These are phyloP conservation scores for Remorina albescens DNA, from an alignment of 2,797 vertebrate species.

Conservation along the genomic window DNA sequence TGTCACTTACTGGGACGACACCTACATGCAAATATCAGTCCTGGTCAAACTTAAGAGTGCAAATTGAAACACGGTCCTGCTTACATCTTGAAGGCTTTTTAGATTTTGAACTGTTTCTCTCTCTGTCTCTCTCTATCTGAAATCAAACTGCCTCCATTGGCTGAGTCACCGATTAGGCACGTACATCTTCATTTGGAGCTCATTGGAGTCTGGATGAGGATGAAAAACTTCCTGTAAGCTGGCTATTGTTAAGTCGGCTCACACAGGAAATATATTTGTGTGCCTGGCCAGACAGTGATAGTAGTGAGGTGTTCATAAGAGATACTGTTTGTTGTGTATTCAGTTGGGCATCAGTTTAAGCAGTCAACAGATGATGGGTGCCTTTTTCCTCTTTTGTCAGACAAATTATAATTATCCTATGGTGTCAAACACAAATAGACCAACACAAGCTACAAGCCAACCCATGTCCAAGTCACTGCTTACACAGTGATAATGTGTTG, in stretches of 20 bases:
- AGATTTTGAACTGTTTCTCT: conserved; percentile 15
- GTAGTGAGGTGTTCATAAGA: conserved; percentile 63
- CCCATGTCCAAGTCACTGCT: conserved; percentile 7
- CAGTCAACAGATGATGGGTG: conserved; percentile 45
- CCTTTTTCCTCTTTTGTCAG: conserved; percentile 50
- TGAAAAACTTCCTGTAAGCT: conserved; percentile 58
- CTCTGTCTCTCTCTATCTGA: conserved; percentile 11
- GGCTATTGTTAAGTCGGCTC: conserved; percentile 46
- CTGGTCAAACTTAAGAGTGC: conserved; percentile 42
- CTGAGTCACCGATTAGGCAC: conserved; percentile 49
- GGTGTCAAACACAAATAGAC: conserved; percentile 23
- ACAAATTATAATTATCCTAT: conserved; percentile 48
- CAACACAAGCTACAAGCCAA: conserved; percentile 10
- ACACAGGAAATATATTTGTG: conserved; percentile 34
- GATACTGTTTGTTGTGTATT: conserved; percentile 58
- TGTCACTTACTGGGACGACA: conserved; percentile 8
- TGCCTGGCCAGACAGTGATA: conserved; percentile 42
- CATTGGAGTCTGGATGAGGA: conserved; percentile 54
- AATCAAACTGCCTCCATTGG: conserved; percentile 31
- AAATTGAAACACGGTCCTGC: conserved; percentile 17
- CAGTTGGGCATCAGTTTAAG: conserved; percentile 53
- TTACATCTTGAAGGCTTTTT: conserved; percentile 8
- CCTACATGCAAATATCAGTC: conserved; percentile 12
- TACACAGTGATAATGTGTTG: conserved; percentile 1
- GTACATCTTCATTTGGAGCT: conserved; percentile 61